Conservation (phyloP, 2,888 invertebrate species). For the Melieria crassipennis region DNA sequence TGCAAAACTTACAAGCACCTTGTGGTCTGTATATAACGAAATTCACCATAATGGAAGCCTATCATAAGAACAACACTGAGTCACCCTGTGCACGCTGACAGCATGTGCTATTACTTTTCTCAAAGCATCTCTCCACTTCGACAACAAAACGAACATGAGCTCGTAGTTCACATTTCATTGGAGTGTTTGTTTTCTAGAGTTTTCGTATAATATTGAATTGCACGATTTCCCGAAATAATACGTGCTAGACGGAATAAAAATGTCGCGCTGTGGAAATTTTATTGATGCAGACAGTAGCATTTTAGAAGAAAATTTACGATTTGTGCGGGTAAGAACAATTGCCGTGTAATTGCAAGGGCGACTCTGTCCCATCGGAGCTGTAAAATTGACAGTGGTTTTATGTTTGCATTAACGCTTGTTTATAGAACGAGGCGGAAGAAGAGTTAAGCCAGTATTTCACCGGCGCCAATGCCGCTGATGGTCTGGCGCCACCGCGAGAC, state of each 20-base stretch:
- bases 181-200: slow-evolving; percentile 3
- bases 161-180: neutral
- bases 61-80: no score
- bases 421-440: slow-evolving; percentile 70
- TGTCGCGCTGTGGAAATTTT: slow-evolving; percentile 61
- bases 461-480: slow-evolving; percentile 25
- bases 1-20: no score
- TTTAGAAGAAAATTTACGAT: slow-evolving; percentile 69
- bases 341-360: neutral
- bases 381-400: neutral
- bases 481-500: slow-evolving; percentile 62
- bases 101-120: neutral
- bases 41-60: no score
- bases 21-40: no score
- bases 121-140: neutral
- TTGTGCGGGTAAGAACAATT: slow-evolving; percentile 61
- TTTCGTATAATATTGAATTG: neutral
- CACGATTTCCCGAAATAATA: neutral
- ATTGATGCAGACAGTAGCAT: slow-evolving; percentile 73
- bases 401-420: slow-evolving; percentile 15
- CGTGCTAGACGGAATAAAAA: slow-evolving; percentile 33
- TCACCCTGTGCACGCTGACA: neutral
- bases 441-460: slow-evolving; percentile 71
- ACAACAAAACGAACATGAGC: neutral
- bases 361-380: neutral